Conservation (phyloP, 2,797 vertebrate genomes). For the Pangasius macronema region DNA sequence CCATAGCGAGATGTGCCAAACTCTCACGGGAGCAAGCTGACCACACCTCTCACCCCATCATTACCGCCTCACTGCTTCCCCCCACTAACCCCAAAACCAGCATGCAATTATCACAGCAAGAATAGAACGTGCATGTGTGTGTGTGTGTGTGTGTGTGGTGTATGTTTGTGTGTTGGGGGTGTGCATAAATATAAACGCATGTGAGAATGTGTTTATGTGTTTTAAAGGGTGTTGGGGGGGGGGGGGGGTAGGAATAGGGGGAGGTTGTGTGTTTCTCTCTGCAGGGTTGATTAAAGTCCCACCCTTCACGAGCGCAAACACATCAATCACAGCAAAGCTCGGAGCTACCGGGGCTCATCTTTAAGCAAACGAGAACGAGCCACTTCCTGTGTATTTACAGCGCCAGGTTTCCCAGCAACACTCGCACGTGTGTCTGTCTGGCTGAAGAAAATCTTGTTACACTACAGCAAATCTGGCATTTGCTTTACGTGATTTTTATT, state of each 20-base stretch:
- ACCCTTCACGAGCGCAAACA: slow-evolving; percentile 36
- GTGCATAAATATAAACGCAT: neutral
- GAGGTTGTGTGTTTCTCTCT: slow-evolving; percentile 20
- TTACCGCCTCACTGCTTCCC: slow-evolving; percentile 69
- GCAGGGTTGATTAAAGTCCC: slow-evolving; percentile 44
- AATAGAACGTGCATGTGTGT: slow-evolving; percentile 36
- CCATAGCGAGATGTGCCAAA: slow-evolving; percentile 59
- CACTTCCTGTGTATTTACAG: slow-evolving; percentile 54
- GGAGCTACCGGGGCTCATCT: slow-evolving; percentile 52
- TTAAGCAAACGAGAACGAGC: slow-evolving; percentile 62
- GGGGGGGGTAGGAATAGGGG: neutral
- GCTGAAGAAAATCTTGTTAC: slow-evolving; percentile 14
- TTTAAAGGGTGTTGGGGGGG: neutral
- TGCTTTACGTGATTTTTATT: neutral
- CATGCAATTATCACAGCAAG: slow-evolving; percentile 73
- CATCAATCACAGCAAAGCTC: slow-evolving; percentile 49
- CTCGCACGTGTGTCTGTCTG: neutral
- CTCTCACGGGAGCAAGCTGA: slow-evolving; percentile 59
- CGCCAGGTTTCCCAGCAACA: slow-evolving; percentile 12
- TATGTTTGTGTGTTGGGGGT: neutral
- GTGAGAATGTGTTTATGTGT: slow-evolving; percentile 11
- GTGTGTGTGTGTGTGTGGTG: slow-evolving; percentile 10
- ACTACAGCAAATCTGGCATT: neutral
- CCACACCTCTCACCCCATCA: slow-evolving; percentile 73
- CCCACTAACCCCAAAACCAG: slow-evolving; percentile 65